Evolutionary conservation across 1,140 invertebrate species (phyloP).

Genomic region (Belonocnema kinseyi): DNA sequence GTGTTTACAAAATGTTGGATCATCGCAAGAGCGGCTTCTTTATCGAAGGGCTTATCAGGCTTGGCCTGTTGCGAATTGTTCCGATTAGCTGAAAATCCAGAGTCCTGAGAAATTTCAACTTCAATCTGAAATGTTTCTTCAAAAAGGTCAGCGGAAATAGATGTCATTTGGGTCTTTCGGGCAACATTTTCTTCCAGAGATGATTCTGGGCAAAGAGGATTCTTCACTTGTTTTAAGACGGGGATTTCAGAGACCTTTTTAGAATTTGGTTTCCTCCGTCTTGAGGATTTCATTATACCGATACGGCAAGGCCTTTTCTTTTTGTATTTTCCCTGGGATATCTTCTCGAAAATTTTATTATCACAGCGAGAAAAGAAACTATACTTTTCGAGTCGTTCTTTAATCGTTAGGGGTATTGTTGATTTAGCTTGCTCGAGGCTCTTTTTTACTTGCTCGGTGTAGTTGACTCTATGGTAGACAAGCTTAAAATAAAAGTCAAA

Average conservation of each 20-base stretch:
- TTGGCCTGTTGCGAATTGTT: no score
- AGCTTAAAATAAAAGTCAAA: neutral
- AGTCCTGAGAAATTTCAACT: no score
- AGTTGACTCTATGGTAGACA: neutral
- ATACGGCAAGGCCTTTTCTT: neutral
- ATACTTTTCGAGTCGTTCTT: conserved; percentile 69
- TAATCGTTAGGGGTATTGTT: conserved; percentile 65
- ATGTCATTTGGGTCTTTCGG: no score
- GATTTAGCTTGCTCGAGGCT: conserved; percentile 61
- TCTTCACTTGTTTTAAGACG: neutral
- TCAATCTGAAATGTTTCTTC: no score
- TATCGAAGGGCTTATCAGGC: no score
- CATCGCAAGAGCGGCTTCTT: no score
- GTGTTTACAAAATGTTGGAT: no score
- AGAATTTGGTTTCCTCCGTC: no score
- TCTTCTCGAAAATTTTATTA: neutral
- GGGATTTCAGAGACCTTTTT: neutral
- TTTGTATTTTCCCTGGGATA: no score
- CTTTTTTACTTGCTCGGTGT: neutral
- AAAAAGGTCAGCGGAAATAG: no score
- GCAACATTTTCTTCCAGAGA: no score
- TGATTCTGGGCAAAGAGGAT: neutral
- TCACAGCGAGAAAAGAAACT: conserved; percentile 72
- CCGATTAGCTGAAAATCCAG: no score
- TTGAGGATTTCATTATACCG: neutral